Evolutionary conservation across 2,113 vertebrate genomes (phyloP), one percentile per base, ranked within the genome.

Genomic region (Synodontis membranacea): DNA sequence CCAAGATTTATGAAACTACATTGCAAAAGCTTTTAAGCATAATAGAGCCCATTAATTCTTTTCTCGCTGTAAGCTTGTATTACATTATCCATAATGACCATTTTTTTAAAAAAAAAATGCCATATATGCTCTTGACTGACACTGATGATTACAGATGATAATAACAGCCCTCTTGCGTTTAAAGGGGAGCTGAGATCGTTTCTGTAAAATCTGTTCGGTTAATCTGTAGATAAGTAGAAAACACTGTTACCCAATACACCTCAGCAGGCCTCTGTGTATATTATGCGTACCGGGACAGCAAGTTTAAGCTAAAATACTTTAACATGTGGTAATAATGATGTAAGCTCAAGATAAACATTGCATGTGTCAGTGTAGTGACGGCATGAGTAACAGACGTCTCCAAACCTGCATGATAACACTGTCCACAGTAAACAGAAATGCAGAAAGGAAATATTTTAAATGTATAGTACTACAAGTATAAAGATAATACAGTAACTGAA

Each of bases 81-180:
- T 44, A 37, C 3, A 23, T 54, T 23, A 34, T 50, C 7, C 46
- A 52, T 21, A 54, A 1, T 1, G 19, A 10, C 11, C 17, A 10
- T 34, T n/a, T n/a, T n/a, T n/a, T n/a, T 21, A 0, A n/a, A 50
- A 75, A 62, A 76, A 44, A 78, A 46, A 82, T 46, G 39, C 25
- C 42, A 42, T 60, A 62, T 83, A 42, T 86, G n/a, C 12, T 80
- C 54, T 78, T 82, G 82, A 84, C 39, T 83, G 84, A 66, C 82
- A 82, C 58, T 58, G 80, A 39, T 39, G 4, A 80, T 39, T 85
- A 52, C 89, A 88, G 82, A 86, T 85, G 86, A 84, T 84, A 79
- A 88, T 84, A 82, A 28, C 10, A 28, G 37, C 8, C 8, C 25
- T 28, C 70, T 25, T 31, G 28, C 34, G 62, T 34, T 28, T 28